Evolutionary conservation across 1,140 invertebrate genomes (phyloP).

Genomic region (Cydia amplana): DNA sequence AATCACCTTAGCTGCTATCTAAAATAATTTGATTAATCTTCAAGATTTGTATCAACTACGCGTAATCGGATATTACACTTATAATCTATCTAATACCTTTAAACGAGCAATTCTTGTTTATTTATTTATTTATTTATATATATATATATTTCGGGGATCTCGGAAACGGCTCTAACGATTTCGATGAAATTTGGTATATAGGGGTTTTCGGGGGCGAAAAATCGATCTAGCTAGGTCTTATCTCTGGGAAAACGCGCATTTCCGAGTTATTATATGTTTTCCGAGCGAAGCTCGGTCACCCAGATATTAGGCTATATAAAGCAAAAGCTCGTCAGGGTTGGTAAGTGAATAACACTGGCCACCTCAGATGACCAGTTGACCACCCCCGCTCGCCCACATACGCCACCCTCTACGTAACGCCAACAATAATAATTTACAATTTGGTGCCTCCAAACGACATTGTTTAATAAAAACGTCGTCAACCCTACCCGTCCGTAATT

Average conservation of each 20-base stretch:
- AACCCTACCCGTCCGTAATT: conserved; percentile 11
- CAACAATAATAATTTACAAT: conserved; percentile 4
- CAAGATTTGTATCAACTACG: background rate
- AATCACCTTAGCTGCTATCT: too few species aligned
- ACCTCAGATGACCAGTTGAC: conserved; percentile 20
- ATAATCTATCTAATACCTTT: too few species aligned
- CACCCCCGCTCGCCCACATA: conserved; percentile 8
- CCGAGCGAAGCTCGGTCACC: too few species aligned
- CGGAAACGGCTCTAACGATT: too few species aligned
- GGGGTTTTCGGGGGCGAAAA: too few species aligned
- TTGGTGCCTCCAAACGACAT: conserved; percentile 19
- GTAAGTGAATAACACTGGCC: background rate
- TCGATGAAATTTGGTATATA: too few species aligned
- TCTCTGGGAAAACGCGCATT: too few species aligned
- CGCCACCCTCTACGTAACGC: background rate
- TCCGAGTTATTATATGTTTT: too few species aligned
- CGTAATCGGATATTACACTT: background rate
- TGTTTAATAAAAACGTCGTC: conserved; percentile 31
- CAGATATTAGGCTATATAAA: background rate
- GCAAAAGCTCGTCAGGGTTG: background rate
- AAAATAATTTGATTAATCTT: background rate
- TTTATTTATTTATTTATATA: too few species aligned
- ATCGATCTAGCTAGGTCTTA: too few species aligned
- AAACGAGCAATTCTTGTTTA: too few species aligned
- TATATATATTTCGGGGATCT: too few species aligned